These are phyloP conservation scores for Ctenopoma multispine DNA, from an alignment of 2,797 vertebrate genomes.

Conservation along the genomic window DNA sequence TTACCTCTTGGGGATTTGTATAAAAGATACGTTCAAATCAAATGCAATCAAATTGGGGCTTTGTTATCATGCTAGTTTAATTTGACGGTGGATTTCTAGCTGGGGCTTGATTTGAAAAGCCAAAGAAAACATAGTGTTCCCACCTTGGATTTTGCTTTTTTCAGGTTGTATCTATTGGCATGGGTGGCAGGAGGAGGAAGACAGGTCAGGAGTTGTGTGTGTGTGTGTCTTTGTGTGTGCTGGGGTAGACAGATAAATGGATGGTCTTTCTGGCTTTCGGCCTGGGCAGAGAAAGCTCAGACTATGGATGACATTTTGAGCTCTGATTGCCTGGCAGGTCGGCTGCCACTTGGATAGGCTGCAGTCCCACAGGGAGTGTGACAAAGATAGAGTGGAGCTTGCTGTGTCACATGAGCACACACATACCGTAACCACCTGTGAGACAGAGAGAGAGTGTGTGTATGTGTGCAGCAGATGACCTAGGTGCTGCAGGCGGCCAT, in stretches of 20 bases:
- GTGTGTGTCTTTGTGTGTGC: background rate
- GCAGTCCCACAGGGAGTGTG: conserved; percentile 67
- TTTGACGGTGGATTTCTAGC: conserved; percentile 14
- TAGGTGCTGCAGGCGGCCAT: conserved; percentile 49
- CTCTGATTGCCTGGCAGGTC: conserved; percentile 75
- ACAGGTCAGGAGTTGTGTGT: conserved; percentile 17
- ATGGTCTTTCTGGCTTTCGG: conserved; percentile 47
- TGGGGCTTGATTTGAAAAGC: background rate
- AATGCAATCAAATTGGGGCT: conserved; percentile 22
- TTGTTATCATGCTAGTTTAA: conserved; percentile 4
- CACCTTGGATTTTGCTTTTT: conserved; percentile 12
- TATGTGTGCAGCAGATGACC: conserved; percentile 38
- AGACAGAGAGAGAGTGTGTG: background rate
- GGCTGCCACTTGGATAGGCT: conserved; percentile 68
- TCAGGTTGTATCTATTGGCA: background rate
- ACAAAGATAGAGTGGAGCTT: conserved; percentile 70
- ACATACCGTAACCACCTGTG: conserved; percentile 16
- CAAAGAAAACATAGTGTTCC: conserved; percentile 11
- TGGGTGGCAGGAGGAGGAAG: background rate
- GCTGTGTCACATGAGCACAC: conserved; percentile 29
- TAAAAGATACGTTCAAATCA: conserved; percentile 30
- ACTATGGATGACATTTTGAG: conserved; percentile 74
- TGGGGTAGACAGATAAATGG: conserved; percentile 54
- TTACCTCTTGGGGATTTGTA: conserved; percentile 6
- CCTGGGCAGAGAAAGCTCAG: conserved; percentile 52